Base-by-base conservation (phyloP, 2,797 vertebrate genomes). In the Anableps anableps region DNA sequence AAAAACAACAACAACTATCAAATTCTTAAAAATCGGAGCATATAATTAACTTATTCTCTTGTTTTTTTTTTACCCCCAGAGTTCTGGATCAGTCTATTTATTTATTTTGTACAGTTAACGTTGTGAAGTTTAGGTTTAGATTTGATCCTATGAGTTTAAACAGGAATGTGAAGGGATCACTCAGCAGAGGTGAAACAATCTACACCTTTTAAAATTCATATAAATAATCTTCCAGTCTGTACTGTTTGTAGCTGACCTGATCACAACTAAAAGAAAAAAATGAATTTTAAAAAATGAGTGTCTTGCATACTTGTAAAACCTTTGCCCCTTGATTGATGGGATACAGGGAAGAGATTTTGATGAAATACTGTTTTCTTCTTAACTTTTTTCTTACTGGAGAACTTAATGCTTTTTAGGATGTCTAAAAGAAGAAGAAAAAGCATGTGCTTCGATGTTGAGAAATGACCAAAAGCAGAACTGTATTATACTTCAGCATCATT, bases 301-400 rank as follows among this genome's bases (percentile, higher is more conserved):
- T 58, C 7, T 29, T 29, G 14, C 55, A 58, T 26, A 14, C n/a
- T 58, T 14, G 1, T 58, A 31, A 62, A 62, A 8, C 55, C n/a
- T 29, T 5, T 7, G 1, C 6, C 50, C 6, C 21, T 51, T 5
- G 5, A 23, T 41, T 1, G 0, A 5, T 16, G 2, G 0, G 38
- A 45, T 70, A n/a, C 26, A 45, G 13, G 7, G 23, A 21, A 68
- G 38, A 38, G 9, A 11, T n/a, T 45, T 71, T 41, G 11, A 26
- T 41, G 4, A 71, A 71, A 34, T 14, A 64, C 2, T 21, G 7
- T 58, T 58, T 43, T 4, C 11, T 58, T 31, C 26, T n/a, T 17
- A 38, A n/a, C 68, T 16, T 29, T 21, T 43, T 29, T 60, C n/a
- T 43, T 23, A 26, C 41, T 19, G 7, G 26, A 3, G 8, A 76